phyloP scores from a whole-genome alignment of 2,113 vertebrate genomes.

The Poecile atricapillus region DNA sequence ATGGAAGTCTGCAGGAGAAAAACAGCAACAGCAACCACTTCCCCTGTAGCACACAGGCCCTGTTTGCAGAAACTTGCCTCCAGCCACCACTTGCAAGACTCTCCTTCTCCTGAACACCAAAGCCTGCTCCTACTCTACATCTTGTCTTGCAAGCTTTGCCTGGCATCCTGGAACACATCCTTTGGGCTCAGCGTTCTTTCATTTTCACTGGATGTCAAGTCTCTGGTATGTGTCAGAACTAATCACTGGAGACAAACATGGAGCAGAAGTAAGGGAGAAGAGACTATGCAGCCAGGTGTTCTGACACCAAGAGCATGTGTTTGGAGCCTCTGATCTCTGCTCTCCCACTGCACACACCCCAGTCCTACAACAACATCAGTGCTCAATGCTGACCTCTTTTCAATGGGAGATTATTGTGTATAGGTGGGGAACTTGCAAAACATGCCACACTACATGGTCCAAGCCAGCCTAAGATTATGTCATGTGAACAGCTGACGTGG shows the following conservation, averaged over 20 bases:
- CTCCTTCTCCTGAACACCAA: neutral
- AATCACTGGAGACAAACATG: neutral
- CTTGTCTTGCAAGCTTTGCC: neutral
- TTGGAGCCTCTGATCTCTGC: neutral
- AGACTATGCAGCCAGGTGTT: neutral
- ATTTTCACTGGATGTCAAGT: neutral
- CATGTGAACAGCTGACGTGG: neutral
- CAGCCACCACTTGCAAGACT: neutral
- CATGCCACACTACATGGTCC: no score
- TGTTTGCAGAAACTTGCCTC: neutral
- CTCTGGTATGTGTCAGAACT: neutral
- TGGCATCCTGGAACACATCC: accelerated
- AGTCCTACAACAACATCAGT: neutral
- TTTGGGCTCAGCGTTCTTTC: neutral
- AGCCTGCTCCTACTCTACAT: neutral
- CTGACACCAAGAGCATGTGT: neutral
- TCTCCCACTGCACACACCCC: neutral
- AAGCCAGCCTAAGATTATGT: neutral
- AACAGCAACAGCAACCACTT: neutral
- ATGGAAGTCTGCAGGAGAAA: neutral
- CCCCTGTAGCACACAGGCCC: neutral
- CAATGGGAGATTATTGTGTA: neutral
- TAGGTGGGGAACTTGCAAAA: neutral
- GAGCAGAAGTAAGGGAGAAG: neutral
- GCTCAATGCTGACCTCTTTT: neutral